phyloP scores from a whole-genome alignment of 2,888 invertebrate genomes.

The Parnassius glacialis region DNA sequence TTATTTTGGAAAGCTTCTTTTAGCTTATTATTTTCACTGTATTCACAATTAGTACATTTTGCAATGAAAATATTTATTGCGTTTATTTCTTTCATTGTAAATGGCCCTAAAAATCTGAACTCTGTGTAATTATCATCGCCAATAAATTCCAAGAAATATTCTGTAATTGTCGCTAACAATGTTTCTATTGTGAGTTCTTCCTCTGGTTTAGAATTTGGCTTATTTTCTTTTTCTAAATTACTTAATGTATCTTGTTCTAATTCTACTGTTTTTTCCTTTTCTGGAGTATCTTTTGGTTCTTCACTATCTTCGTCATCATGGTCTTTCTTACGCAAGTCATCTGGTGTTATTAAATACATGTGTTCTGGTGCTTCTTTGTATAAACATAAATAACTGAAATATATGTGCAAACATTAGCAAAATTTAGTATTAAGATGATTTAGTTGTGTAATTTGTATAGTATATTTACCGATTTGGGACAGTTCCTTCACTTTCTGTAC shows the following conservation, averaged over 20 bases:
- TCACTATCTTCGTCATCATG: conserved; percentile 2
- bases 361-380: conserved; percentile 51
- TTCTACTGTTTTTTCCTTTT: background rate
- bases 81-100: conserved; percentile 37
- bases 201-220: conserved; percentile 31
- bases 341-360: conserved; percentile 52
- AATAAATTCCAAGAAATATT: conserved; percentile 48
- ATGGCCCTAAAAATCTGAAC: conserved; percentile 54
- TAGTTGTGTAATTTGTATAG: background rate
- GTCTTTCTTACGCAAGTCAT: conserved; percentile 42
- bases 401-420: too few relatives aligned
- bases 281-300: background rate
- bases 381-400: conserved; percentile 37
- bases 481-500: conserved; percentile 45
- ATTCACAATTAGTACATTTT: conserved; percentile 29
- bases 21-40: conserved; percentile 25
- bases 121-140: conserved; percentile 37
- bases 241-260: background rate
- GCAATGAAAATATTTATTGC: conserved; percentile 44
- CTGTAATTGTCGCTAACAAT: conserved; percentile 36
- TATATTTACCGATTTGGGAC: conserved; percentile 41
- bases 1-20: conserved; percentile 33
- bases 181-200: conserved; percentile 18
- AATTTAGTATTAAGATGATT: too few relatives aligned
- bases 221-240: conserved; percentile 1